Evolutionary conservation across 2,888 invertebrate genomes (phyloP).

Genomic region (Ctenicera cuprea): DNA sequence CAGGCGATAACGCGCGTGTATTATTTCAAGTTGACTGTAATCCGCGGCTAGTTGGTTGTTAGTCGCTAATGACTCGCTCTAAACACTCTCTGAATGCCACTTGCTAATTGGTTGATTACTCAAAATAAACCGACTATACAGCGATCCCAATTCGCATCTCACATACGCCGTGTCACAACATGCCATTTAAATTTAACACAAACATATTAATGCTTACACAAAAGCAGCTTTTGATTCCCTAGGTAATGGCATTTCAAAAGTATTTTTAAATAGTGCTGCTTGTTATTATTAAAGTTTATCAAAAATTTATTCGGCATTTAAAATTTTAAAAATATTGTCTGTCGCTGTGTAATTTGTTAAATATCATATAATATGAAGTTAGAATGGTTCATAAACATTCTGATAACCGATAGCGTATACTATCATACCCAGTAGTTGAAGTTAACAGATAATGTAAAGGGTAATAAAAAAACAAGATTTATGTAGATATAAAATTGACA

Average conservation of each 20-base stretch:
- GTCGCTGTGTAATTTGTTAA: too few species aligned
- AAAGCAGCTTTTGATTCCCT: constrained; percentile 11
- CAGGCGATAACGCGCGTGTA: constrained; percentile 66
- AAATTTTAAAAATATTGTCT: too few species aligned
- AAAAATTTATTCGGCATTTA: too few species aligned
- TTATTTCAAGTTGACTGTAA: constrained; percentile 63
- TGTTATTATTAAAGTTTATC: too few species aligned
- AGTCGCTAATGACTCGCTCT: constrained; percentile 65
- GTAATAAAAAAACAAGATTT: too few species aligned
- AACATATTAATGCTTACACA: constrained; percentile 32
- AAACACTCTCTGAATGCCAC: constrained; percentile 63
- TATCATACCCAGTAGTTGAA: too few species aligned
- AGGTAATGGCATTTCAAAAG: not conserved
- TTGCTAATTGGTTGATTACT: constrained; percentile 66
- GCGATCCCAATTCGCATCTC: constrained; percentile 39
- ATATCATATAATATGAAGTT: too few species aligned
- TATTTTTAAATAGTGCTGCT: too few species aligned
- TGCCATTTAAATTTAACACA: constrained; percentile 38
- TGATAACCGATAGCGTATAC: too few species aligned
- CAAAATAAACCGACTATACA: constrained; percentile 56
- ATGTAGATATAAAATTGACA: too few species aligned
- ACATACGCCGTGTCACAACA: constrained; percentile 42
- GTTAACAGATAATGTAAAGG: too few species aligned
- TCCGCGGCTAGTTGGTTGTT: constrained; percentile 62
- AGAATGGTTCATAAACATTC: too few species aligned